Evolutionary conservation across 2,797 vertebrate species (phyloP).

Genomic region (Crenichthys baileyi): DNA sequence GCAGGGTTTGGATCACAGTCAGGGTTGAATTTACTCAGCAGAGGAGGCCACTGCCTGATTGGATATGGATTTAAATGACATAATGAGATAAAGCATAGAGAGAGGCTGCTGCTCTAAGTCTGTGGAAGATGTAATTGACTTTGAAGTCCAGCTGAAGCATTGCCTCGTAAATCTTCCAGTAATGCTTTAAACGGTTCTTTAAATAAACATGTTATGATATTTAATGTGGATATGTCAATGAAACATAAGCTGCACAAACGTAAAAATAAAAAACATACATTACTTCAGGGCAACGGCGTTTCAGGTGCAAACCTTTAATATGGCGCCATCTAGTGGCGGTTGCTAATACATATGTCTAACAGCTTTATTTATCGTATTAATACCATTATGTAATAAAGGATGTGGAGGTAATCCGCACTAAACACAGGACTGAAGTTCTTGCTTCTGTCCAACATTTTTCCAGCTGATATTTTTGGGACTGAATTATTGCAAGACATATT

Average conservation of each 20-base stretch:
- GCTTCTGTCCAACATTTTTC: not conserved
- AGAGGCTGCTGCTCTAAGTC: slow-evolving; percentile 31
- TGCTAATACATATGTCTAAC: not conserved
- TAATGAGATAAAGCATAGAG: slow-evolving; percentile 67
- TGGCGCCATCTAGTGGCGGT: slow-evolving; percentile 62
- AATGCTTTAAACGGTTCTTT: not conserved
- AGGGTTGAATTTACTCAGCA: slow-evolving; percentile 69
- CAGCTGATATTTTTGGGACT: not conserved
- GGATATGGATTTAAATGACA: slow-evolving; percentile 67
- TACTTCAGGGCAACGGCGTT: not conserved
- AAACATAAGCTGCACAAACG: not conserved
- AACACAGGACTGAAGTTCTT: not conserved
- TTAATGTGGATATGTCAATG: not conserved
- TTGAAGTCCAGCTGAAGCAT: slow-evolving; percentile 13
- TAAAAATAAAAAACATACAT: not conserved
- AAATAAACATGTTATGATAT: not conserved
- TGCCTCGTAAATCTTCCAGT: not conserved
- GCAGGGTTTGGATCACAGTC: slow-evolving; percentile 51
- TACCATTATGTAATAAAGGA: slow-evolving; percentile 36
- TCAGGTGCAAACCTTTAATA: slow-evolving; percentile 25
- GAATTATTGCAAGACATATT: not conserved
- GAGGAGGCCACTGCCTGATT: slow-evolving; percentile 53
- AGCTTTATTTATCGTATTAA: slow-evolving; percentile 24
- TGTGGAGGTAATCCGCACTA: slow-evolving; percentile 16
- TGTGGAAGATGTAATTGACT: slow-evolving; percentile 30